phyloP scores from a whole-genome alignment of 2,888 invertebrate species.

The Nysson spinosus region DNA sequence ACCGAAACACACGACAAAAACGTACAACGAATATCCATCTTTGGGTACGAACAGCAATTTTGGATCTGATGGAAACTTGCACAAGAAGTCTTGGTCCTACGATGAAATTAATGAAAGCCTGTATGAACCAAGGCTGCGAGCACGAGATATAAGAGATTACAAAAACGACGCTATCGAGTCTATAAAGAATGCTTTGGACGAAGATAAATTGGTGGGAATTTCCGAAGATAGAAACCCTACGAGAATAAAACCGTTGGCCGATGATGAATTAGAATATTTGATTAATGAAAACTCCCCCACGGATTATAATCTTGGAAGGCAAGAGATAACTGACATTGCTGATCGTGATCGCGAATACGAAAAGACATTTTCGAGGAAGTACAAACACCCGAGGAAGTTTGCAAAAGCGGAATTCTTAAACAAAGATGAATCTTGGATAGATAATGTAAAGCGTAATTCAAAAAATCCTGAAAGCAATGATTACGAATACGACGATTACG shows the following conservation, averaged over 20 bases:
- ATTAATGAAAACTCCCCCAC: conserved; percentile 14
- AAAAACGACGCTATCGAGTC: conserved; percentile 30
- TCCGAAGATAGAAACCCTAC: neutral
- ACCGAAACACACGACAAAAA: conserved; percentile 12
- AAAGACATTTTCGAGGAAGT: conserved; percentile 61
- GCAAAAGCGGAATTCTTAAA: conserved; percentile 19
- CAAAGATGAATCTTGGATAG: conserved; percentile 13
- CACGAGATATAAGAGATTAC: conserved; percentile 22
- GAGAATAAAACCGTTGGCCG: neutral
- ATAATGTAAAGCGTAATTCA: conserved; percentile 28
- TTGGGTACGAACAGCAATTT: conserved; percentile 16
- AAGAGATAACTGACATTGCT: neutral
- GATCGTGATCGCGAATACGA: conserved; percentile 54
- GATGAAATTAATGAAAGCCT: conserved; percentile 27
- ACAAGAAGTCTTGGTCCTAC: conserved; percentile 4
- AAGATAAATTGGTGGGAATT: neutral
- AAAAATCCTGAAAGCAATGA: conserved; percentile 22
- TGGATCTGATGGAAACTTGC: conserved; percentile 6
- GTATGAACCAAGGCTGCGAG: conserved; percentile 39
- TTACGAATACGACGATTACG: conserved; percentile 27
- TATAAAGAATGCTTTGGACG: conserved; percentile 20
- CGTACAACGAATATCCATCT: conserved; percentile 27
- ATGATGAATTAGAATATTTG: conserved; percentile 37
- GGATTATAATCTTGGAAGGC: conserved; percentile 18
- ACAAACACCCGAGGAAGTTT: conserved; percentile 51